Conservation (phyloP, 2,888 invertebrate species). For the Drosophila ezoana region DNA sequence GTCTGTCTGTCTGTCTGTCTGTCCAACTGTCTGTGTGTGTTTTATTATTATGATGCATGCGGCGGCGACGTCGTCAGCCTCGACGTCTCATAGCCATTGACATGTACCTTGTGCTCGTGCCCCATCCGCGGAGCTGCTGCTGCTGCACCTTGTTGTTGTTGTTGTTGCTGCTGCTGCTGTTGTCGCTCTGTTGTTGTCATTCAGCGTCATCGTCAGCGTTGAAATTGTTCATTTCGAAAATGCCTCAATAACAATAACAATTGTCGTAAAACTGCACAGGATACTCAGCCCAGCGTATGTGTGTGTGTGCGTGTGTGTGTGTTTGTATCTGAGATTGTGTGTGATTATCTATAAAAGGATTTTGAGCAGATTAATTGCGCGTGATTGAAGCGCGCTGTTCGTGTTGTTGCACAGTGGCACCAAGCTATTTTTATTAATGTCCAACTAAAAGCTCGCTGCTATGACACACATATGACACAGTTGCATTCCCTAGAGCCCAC, state of each 20-base stretch:
- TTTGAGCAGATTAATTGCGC: constrained; percentile 81
- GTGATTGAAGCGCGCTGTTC: constrained; percentile 75
- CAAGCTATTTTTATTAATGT: constrained; percentile 8
- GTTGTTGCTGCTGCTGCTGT: constrained; percentile 27
- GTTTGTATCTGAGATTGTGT: constrained; percentile 60
- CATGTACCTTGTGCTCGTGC: constrained; percentile 71
- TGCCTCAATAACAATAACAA: constrained; percentile 82
- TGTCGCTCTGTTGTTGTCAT: constrained; percentile 63
- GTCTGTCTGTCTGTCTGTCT: constrained; percentile 28
- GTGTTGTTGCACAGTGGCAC: constrained; percentile 62
- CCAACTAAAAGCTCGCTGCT: constrained; percentile 19
- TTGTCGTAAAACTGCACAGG: constrained; percentile 80
- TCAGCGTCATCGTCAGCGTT: constrained; percentile 74
- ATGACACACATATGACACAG: not conserved
- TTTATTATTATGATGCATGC: constrained; percentile 81
- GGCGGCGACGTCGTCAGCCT: constrained; percentile 57
- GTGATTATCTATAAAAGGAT: constrained; percentile 82
- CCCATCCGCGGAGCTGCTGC: constrained; percentile 26
- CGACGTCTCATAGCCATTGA: constrained; percentile 71
- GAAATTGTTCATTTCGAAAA: constrained; percentile 81
- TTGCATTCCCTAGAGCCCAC: no score
- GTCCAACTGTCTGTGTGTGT: constrained; percentile 53
- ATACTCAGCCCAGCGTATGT: constrained; percentile 47
- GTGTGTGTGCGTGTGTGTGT: constrained; percentile 26
- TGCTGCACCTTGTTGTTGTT: constrained; percentile 10